Evolutionary conservation across 2,888 invertebrate species (phyloP).

Genomic region (Congeria kusceri): DNA sequence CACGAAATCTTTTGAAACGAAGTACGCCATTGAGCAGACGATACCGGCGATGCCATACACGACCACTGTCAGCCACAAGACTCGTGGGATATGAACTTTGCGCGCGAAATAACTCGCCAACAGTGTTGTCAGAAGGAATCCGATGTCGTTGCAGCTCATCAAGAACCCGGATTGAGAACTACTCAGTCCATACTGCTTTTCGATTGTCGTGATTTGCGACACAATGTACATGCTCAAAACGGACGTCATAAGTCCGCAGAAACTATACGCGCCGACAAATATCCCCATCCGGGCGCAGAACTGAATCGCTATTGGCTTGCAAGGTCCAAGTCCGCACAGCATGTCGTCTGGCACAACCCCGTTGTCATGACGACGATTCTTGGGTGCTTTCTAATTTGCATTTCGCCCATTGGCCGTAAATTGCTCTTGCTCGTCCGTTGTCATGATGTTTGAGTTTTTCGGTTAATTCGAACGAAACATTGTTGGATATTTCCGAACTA

Average conservation of each 20-base stretch:
- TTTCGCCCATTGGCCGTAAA: too few relatives aligned
- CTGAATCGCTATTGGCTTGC: conserved; percentile 51
- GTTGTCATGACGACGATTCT: background rate
- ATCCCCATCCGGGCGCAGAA: conserved; percentile 56
- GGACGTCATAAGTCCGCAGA: conserved; percentile 63
- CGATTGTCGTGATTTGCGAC: conserved; percentile 76
- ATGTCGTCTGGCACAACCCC: conserved; percentile 50
- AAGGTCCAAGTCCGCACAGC: conserved; percentile 64
- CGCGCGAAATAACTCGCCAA: conserved; percentile 66
- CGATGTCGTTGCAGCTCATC: conserved; percentile 78
- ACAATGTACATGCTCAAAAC: conserved; percentile 64
- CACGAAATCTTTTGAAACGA: conserved; percentile 50
- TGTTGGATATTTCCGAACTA: too few relatives aligned
- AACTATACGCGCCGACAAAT: conserved; percentile 61
- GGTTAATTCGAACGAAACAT: too few relatives aligned
- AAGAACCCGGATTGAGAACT: conserved; percentile 76
- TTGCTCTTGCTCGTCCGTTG: too few relatives aligned
- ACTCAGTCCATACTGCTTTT: conserved; percentile 74
- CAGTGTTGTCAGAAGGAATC: conserved; percentile 69
- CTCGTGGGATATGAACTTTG: conserved; percentile 64
- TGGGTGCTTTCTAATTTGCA: too few relatives aligned
- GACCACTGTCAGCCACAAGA: conserved; percentile 51
- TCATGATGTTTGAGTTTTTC: too few relatives aligned
- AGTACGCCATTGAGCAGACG: conserved; percentile 62
- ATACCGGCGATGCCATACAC: conserved; percentile 65